Percentiles rank a stretch among this genome's conserved stretches.
Conservation (phyloP, 2,113 vertebrate genomes). For the Poeciliopsis turrubarensis region DNA sequence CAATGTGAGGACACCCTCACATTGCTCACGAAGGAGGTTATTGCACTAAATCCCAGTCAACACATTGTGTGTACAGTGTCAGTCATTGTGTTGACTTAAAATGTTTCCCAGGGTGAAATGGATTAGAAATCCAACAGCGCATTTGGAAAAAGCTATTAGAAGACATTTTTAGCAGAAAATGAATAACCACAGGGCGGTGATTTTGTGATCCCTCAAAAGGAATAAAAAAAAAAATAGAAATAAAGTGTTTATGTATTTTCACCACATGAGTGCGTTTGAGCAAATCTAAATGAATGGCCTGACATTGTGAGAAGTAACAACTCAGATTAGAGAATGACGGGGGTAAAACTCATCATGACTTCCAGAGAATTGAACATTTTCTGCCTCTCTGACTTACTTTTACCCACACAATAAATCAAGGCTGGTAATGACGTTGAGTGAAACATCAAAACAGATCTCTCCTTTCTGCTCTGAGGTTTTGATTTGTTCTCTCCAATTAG, state of each 20-base stretch:
- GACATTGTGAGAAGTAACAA: constrained; percentile 49
- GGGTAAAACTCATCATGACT: constrained; percentile 36
- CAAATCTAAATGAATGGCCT: constrained; percentile 50
- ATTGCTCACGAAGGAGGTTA: constrained; percentile 40
- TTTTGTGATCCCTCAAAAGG: constrained; percentile 52
- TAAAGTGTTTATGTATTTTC: background rate
- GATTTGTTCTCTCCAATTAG: constrained; percentile 38
- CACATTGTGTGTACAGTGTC: constrained; percentile 67
- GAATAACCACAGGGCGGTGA: constrained; percentile 54
- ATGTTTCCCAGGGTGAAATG: constrained; percentile 74
- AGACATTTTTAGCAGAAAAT: constrained; percentile 51
- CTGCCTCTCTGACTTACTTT: constrained; percentile 35
- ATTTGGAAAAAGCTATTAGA: constrained; percentile 62
- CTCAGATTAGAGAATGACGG: constrained; percentile 34
- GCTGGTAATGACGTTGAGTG: constrained; percentile 48
- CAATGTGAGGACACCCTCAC: constrained; percentile 15
- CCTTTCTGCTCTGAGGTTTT: constrained; percentile 45
- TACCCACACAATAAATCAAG: constrained; percentile 58
- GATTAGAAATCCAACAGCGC: constrained; percentile 58
- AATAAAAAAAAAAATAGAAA: constrained; percentile 24
- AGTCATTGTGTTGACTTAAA: constrained; percentile 65
- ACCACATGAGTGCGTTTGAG: constrained; percentile 1
- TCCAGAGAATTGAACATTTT: constrained; percentile 45
- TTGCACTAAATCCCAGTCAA: constrained; percentile 62
- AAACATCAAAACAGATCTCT: constrained; percentile 59